Base-by-base conservation (phyloP, 2,888 invertebrate genomes). In the Trachelus troglodyta region DNA sequence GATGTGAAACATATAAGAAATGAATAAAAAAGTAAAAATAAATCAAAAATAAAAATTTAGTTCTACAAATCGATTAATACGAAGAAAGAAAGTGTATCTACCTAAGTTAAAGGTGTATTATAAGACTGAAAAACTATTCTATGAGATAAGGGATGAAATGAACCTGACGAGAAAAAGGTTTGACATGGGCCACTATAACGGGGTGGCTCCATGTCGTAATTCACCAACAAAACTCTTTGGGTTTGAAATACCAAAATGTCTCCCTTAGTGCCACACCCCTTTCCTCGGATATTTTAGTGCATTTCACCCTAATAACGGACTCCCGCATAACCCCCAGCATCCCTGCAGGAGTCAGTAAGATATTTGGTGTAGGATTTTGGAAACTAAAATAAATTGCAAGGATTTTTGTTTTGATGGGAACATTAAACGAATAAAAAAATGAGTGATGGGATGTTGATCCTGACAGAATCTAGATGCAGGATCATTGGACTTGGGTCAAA, bases 161-260 rank as follows among this genome's bases (percentile, higher is more conserved):
- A 56, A 56, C 23, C 56, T 56, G 56, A 56, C 56, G 56, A 56
- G 85, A 84, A 84, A 83, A 82, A 83, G 79, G 85, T 83, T 85
- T 85, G 85, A 86, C 83, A 85, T 82, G 84, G 88, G 87, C 87
- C 88, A 86, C 87, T 88, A 87, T 85, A 84, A 76, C 85, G 76
- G 83, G 86, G 83, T 85, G 87, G 84, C 81, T 56, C 56, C 56
- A 56, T 56, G 81, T 82, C 83, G 85, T 87, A 87, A 85, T 84
- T 86, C 84, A 87, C 82, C 83, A 84, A 77, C 80, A 80, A 83
- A 85, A 84, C 85, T 83, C 85, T 83, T 82, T 85, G 85, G 79
- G 82, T 80, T 81, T 82, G 79, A 81, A 80, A 83, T 82, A 76
- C 83, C 74, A 77, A 79, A 82, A 84, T 81, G 79, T 79, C 82